A percentile compares a stretch with the other conserved stretches of the same genome.
Conservation (phyloP, 2,888 invertebrate genomes). For the Glyphotaelius pellucidus region DNA sequence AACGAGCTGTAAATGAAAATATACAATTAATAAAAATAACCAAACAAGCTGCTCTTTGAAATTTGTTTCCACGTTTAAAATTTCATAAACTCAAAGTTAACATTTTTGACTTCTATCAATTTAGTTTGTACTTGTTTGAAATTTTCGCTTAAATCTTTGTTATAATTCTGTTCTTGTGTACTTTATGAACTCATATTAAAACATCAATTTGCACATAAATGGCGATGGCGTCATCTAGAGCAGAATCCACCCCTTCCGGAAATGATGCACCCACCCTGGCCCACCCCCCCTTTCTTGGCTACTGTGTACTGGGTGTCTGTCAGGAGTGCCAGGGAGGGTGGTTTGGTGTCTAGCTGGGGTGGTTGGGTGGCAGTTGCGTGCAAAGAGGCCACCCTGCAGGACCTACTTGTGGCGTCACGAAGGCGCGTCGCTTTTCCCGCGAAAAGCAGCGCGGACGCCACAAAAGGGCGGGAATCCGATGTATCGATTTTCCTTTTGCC, state of each 20-base stretch:
- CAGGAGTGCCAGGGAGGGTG: not conserved
- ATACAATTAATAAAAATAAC: not conserved
- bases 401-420: constrained; percentile 28
- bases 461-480: constrained; percentile 30
- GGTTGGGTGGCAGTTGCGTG: not conserved
- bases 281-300: not conserved
- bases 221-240: not conserved
- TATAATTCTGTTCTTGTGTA: not conserved
- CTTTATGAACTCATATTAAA: not conserved
- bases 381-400: not conserved
- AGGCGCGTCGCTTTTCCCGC: constrained; percentile 40
- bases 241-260: not conserved
- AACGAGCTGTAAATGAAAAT: not conserved
- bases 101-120: not conserved
- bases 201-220: not conserved
- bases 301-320: not conserved
- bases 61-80: not conserved
- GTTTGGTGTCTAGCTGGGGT: not conserved
- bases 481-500: constrained; percentile 15
- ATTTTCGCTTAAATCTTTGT: not conserved
- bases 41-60: not conserved
- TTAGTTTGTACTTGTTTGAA: not conserved
- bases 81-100: not conserved
- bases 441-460: not conserved
- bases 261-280: not conserved